A percentile compares a stretch with the other conserved stretches of the same genome.
These are phyloP conservation scores for Apostichopus japonicus DNA, from an alignment of 35 echinoderm and acorn worm genomes.

Conservation along the genomic window DNA sequence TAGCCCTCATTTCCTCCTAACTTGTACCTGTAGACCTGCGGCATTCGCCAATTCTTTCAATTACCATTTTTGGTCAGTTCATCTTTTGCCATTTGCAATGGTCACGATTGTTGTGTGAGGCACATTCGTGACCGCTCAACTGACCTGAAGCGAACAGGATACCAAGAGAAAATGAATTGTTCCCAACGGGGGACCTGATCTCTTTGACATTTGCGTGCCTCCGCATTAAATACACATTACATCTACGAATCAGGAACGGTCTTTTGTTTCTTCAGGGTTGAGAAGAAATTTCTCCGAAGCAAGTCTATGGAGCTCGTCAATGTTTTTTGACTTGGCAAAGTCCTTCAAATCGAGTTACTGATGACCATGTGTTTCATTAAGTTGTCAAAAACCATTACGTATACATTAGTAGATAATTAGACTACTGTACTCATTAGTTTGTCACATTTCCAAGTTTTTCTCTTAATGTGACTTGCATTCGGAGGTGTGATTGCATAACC, in stretches of 20 bases:
- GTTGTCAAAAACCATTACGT: constrained; percentile 42
- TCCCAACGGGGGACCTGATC: constrained; percentile 50
- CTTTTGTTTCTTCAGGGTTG: constrained; percentile 42
- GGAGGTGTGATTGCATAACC: neutral
- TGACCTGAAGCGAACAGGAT: constrained; percentile 29
- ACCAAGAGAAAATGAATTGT: constrained; percentile 44
- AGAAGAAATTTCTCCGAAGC: neutral
- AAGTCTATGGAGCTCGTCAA: too few species aligned
- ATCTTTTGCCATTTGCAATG: constrained; percentile 11
- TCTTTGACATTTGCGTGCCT: constrained; percentile 50
- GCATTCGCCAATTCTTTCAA: neutral
- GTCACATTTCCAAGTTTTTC: neutral
- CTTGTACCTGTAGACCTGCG: neutral
- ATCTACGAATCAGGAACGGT: constrained; percentile 12
- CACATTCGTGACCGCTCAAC: constrained; percentile 26
- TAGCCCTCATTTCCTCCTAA: constrained; percentile 2
- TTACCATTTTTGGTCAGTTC: constrained; percentile 7
- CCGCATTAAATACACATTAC: constrained; percentile 5
- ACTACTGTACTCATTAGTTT: neutral
- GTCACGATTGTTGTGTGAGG: constrained; percentile 31
- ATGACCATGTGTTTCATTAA: constrained; percentile 54
- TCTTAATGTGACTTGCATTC: neutral
- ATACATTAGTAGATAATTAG: constrained; percentile 38
- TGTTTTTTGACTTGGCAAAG: neutral
- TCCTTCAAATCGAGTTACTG: constrained; percentile 17